A percentile compares a stretch with the other conserved stretches of the same genome.
Evolutionary conservation across 2,113 vertebrate species (phyloP).

Genomic region (Macquaria ambigua): DNA sequence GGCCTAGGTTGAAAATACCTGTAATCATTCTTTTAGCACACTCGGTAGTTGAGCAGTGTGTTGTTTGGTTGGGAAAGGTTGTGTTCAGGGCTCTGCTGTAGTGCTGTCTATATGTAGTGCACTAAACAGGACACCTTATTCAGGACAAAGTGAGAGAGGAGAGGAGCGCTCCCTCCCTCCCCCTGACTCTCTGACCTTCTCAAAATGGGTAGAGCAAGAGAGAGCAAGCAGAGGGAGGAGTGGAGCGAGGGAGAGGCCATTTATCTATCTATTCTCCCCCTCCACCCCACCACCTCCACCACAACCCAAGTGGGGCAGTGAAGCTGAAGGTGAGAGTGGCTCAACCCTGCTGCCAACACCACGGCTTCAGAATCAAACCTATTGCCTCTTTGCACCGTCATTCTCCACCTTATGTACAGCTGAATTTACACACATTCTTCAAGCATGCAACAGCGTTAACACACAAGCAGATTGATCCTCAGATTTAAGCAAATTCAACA

Average conservation of each 20-base stretch:
- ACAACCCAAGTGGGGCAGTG: slow-evolving; percentile 62
- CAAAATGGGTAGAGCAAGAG: slow-evolving; percentile 71
- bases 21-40: slow-evolving; percentile 43
- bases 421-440: neutral
- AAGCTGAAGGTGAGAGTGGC: slow-evolving; percentile 76
- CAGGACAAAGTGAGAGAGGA: slow-evolving; percentile 57
- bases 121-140: slow-evolving; percentile 73
- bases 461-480: slow-evolving; percentile 8
- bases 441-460: neutral
- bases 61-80: slow-evolving; percentile 14
- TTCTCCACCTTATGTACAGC: neutral
- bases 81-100: slow-evolving; percentile 43
- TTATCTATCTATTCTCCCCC: slow-evolving; percentile 64
- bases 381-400: neutral
- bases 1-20: slow-evolving; percentile 26
- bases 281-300: slow-evolving; percentile 11
- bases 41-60: neutral
- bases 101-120: slow-evolving; percentile 33
- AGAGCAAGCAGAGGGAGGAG: slow-evolving; percentile 61
- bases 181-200: slow-evolving; percentile 74
- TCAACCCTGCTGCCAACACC: slow-evolving; percentile 62
- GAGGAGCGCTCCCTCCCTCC: slow-evolving; percentile 41
- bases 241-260: slow-evolving; percentile 69
- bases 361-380: slow-evolving; percentile 33
- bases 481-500: slow-evolving; percentile 8